Evolutionary conservation across 1,140 invertebrate species (phyloP).

Genomic region (Drepana arcuata): DNA sequence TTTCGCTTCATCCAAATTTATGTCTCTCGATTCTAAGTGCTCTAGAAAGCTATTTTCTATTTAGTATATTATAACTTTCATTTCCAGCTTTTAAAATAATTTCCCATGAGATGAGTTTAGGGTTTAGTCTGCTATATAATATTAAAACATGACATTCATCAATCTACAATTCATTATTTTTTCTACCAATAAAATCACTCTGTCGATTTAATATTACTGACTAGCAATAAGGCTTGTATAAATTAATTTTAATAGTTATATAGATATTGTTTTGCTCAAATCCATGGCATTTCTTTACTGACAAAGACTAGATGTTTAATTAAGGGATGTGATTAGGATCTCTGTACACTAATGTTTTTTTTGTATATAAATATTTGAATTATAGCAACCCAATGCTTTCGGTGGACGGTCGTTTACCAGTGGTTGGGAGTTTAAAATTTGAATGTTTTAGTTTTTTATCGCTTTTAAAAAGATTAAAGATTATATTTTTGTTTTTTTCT

Average conservation of each 20-base stretch:
- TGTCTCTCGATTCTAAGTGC: too few relatives aligned
- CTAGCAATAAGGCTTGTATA: too few relatives aligned
- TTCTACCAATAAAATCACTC: too few relatives aligned
- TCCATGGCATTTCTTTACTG: constrained; percentile 62
- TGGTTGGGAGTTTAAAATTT: constrained; percentile 22
- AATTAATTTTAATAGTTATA: background rate
- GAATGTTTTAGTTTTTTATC: constrained; percentile 7
- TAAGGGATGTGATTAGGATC: constrained; percentile 43
- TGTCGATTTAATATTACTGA: too few relatives aligned
- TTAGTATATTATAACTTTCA: too few relatives aligned
- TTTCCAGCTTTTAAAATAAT: too few relatives aligned
- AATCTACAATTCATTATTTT: too few relatives aligned
- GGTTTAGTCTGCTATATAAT: too few relatives aligned
- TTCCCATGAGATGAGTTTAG: too few relatives aligned
- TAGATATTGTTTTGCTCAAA: constrained; percentile 59
- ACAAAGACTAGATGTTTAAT: constrained; percentile 34
- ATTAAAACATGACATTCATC: too few relatives aligned
- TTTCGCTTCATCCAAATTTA: too few relatives aligned
- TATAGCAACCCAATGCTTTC: constrained; percentile 29
- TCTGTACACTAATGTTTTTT: constrained; percentile 32
- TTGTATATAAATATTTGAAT: constrained; percentile 18
- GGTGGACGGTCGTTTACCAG: constrained; percentile 49
- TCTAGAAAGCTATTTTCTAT: too few relatives aligned
- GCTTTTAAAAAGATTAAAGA: constrained; percentile 14
- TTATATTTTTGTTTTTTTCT: constrained; percentile 17